Conservation (phyloP, 2,888 invertebrate genomes). For the Cryptocheilus praepositus region DNA sequence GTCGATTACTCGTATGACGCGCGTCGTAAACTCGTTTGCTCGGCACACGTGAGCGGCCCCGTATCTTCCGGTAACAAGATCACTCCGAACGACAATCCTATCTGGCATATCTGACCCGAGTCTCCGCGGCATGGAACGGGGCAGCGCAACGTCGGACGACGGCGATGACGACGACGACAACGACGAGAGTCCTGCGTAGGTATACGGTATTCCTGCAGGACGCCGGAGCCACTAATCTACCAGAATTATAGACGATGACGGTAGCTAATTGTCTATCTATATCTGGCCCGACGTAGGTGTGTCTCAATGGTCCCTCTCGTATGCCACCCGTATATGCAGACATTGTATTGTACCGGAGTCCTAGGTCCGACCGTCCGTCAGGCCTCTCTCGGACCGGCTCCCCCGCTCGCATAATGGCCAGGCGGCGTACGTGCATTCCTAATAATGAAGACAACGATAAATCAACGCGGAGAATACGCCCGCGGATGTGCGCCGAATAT, state of each 20-base stretch:
- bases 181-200: constrained; percentile 27
- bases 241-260: constrained; percentile 71
- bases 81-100: constrained; percentile 47
- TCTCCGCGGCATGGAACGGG: constrained; percentile 17
- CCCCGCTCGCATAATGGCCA: constrained; percentile 59
- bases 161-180: constrained; percentile 44
- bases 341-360: constrained; percentile 68
- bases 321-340: constrained; percentile 60
- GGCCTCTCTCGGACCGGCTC: constrained; percentile 47
- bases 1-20: no score
- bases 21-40: no score
- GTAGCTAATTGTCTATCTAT: constrained; percentile 74
- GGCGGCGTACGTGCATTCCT: constrained; percentile 73
- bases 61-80: constrained; percentile 26
- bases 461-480: constrained; percentile 74
- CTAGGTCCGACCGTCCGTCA: constrained; percentile 67
- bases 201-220: constrained; percentile 59
- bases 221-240: constrained; percentile 59
- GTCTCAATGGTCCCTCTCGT: constrained; percentile 71
- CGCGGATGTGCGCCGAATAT: constrained; percentile 74
- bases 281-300: constrained; percentile 68
- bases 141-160: constrained; percentile 36
- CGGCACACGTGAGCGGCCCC: no score
- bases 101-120: constrained; percentile 41
- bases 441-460: constrained; percentile 75